phyloP scores from a whole-genome alignment of 2,797 vertebrate genomes.

The Pseudochirops corinnae region DNA sequence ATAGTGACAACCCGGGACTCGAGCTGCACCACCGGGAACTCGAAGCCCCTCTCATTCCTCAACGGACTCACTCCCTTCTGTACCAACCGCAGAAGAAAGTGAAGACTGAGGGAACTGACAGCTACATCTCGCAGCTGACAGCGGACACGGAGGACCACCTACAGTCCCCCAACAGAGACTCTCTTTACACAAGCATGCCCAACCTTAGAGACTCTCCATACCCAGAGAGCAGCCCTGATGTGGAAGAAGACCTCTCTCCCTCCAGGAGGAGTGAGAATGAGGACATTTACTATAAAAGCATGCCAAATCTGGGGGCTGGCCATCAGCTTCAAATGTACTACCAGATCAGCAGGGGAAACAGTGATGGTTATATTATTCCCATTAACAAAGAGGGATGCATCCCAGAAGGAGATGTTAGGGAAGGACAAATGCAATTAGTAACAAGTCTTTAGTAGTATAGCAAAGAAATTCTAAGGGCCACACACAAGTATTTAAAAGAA shows the following conservation, averaged over 20 bases:
- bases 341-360: conserved; percentile 96
- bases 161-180: conserved; percentile 99
- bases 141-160: conserved; percentile 92
- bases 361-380: conserved; percentile 98
- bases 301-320: conserved; percentile 97
- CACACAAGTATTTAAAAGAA: conserved; percentile 84
- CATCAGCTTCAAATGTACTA: conserved; percentile 97
- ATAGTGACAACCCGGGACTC: conserved; percentile 91
- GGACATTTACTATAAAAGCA: conserved; percentile 99
- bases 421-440: conserved; percentile 99
- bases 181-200: conserved; percentile 99
- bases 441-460: conserved; percentile 96
- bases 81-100: conserved; percentile 98
- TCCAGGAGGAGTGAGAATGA: conserved; percentile 95
- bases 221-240: conserved; percentile 94
- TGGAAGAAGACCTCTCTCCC: conserved; percentile 95
- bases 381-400: conserved; percentile 95
- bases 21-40: conserved; percentile 95
- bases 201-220: conserved; percentile 98
- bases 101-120: conserved; percentile 92
- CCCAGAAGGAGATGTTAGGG: conserved; percentile 96
- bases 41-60: conserved; percentile 97
- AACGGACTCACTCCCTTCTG: conserved; percentile 99
- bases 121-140: conserved; percentile 93
- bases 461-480: conserved; percentile 83